phyloP scores from a whole-genome alignment of 2,113 vertebrate species.

The Chionodraco myersi region DNA sequence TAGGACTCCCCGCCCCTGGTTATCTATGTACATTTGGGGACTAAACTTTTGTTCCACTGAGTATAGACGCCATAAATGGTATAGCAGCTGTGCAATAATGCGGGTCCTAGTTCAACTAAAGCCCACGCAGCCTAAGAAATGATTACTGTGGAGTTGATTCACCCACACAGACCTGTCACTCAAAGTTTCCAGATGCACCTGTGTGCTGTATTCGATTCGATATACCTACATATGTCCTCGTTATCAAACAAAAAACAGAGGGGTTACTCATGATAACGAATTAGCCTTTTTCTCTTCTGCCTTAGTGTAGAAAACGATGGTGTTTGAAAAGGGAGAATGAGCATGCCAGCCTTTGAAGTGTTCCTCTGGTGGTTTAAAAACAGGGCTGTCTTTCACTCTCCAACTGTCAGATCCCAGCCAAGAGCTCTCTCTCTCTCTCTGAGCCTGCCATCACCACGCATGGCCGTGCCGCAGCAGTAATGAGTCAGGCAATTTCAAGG shows the following conservation, averaged over 20 bases:
- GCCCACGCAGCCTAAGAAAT: slow-evolving; percentile 45
- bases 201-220: slow-evolving; percentile 13
- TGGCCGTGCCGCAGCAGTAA: slow-evolving; percentile 77
- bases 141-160: slow-evolving; percentile 30
- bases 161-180: slow-evolving; percentile 56
- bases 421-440: slow-evolving; percentile 33
- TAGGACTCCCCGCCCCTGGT: slow-evolving; percentile 32
- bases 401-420: slow-evolving; percentile 44
- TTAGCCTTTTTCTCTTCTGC: slow-evolving; percentile 34
- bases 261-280: slow-evolving; percentile 28
- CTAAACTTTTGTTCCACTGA: slow-evolving; percentile 42
- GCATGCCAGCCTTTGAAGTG: slow-evolving; percentile 48
- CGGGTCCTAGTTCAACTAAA: slow-evolving; percentile 25
- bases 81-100: slow-evolving; percentile 30
- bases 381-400: slow-evolving; percentile 61
- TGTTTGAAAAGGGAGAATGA: slow-evolving; percentile 35
- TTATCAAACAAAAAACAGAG: slow-evolving; percentile 12
- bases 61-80: slow-evolving; percentile 19
- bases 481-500: slow-evolving; percentile 84
- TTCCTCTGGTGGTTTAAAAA: slow-evolving; percentile 60
- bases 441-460: slow-evolving; percentile 67
- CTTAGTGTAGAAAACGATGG: slow-evolving; percentile 4
- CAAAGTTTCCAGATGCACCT: slow-evolving; percentile 40
- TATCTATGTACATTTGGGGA: slow-evolving; percentile 44
- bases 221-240: background rate